Evolutionary conservation across 2,797 vertebrate genomes (phyloP).

Genomic region (Chelidonichthys spinosus): DNA sequence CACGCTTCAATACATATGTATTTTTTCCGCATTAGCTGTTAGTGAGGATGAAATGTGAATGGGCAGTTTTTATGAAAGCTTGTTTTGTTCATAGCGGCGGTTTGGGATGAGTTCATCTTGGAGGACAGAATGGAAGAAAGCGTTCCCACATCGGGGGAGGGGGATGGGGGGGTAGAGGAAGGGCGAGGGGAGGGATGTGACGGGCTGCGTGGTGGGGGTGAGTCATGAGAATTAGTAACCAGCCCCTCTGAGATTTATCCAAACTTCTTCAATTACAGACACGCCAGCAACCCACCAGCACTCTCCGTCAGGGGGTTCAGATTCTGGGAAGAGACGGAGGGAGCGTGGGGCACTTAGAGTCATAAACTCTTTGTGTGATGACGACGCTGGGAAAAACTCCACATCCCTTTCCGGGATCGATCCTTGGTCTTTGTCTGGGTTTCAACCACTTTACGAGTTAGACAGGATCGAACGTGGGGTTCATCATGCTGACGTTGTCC

Average conservation of each 20-base stretch:
- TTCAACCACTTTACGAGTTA: constrained; percentile 9
- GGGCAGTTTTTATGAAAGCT: constrained; percentile 70
- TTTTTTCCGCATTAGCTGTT: constrained; percentile 63
- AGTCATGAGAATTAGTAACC: constrained; percentile 74
- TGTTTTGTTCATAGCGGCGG: constrained; percentile 70
- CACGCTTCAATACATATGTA: constrained; percentile 45
- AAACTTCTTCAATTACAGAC: constrained; percentile 51
- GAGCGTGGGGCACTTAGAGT: constrained; percentile 15
- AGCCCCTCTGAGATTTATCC: constrained; percentile 59
- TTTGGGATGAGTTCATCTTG: constrained; percentile 78
- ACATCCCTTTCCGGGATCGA: constrained; percentile 8
- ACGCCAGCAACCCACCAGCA: constrained; percentile 40
- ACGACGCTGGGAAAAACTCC: constrained; percentile 42
- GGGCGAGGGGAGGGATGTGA: constrained; percentile 46
- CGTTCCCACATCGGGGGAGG: constrained; percentile 64
- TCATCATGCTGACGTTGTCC: background rate
- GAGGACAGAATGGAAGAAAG: constrained; percentile 75
- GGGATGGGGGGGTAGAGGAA: constrained; percentile 6
- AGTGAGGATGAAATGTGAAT: constrained; percentile 48
- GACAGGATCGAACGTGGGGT: background rate
- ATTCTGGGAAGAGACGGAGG: constrained; percentile 53
- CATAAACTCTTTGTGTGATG: constrained; percentile 38
- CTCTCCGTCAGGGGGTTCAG: constrained; percentile 41
- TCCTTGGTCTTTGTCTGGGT: constrained; percentile 10
- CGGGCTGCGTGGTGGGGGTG: constrained; percentile 41